Evolutionary conservation across 2,888 invertebrate genomes (phyloP), one percentile per base, ranked within the genome.

Genomic region (Scrobipalpa costella): DNA sequence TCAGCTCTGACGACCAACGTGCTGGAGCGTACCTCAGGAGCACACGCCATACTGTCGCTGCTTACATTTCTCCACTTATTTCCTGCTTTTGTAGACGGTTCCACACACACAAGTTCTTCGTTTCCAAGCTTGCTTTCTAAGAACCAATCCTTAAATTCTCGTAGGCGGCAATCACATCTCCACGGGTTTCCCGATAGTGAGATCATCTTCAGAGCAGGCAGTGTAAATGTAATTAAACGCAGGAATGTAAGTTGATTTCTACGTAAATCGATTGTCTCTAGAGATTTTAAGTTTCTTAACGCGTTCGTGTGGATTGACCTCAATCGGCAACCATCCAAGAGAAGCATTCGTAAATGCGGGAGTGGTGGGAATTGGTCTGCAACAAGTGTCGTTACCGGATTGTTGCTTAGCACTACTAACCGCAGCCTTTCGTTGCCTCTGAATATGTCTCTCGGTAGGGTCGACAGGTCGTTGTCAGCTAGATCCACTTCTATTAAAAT

Each of bases 401-500:
- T 98, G 49, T 96, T 96, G 83, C 94, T 96, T 65, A 98, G 88
- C 70, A 95, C 94, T 60, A 98, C 92, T 66, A 96, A 93, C 66
- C 96, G 92, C 71, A 97, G 91, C 69, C 97, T 93, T 83, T 96
- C 96, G 89, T 97, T 97, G 69, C 97, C 97, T 81, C 94, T 92
- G 79, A 97, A 97, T 58, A 97, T 97, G 67, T 95, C 94, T 69
- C 94, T 94, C 69, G 97, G 95, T 62, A 97, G 83, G 77, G 91
- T 93, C 64, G 93, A 93, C 65, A 97, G 93, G 75, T 94, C 93
- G 92, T 98, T 98, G 78, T 96, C 95, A 59, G 95, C 96, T 75
- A 98, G 92, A 88, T 98, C 97, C 66, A 98, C 94, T 91, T 98
- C 97, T 33, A 97, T 94, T 55, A 98, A 90, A 71, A 97, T 97